phyloP scores from a whole-genome alignment of 2,797 vertebrate genomes.

The Ctenosaura bakeri region DNA sequence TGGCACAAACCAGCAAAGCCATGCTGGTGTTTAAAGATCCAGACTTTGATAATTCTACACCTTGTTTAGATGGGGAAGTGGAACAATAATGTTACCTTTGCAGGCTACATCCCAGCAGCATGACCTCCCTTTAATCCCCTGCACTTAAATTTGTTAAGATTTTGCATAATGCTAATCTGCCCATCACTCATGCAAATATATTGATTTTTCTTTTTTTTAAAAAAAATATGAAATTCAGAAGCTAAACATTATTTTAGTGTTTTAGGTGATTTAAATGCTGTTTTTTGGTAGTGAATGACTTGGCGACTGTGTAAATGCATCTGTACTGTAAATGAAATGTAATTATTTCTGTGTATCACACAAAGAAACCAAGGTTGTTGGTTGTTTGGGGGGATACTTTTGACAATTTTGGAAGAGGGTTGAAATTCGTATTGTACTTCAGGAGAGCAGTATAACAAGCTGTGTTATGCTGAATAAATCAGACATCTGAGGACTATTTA shows the following conservation, averaged over 20 bases:
- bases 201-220: constrained; percentile 35
- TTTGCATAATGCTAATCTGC: constrained; percentile 66
- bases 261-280: constrained; percentile 84
- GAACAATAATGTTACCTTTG: constrained; percentile 70
- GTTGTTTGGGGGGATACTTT: constrained; percentile 1
- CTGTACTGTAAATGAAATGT: constrained; percentile 90
- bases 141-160: constrained; percentile 63
- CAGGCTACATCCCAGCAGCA: constrained; percentile 65
- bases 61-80: constrained; percentile 57
- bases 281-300: constrained; percentile 86
- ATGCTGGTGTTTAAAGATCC: constrained; percentile 30
- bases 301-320: constrained; percentile 89
- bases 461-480: constrained; percentile 84
- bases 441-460: constrained; percentile 82
- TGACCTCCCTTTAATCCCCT: constrained; percentile 52
- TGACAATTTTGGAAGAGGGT: background rate
- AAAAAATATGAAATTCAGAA: constrained; percentile 78
- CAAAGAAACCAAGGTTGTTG: constrained; percentile 84
- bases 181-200: constrained; percentile 81
- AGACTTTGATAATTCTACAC: constrained; percentile 35
- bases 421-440: constrained; percentile 81
- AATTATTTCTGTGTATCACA: constrained; percentile 89
- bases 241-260: constrained; percentile 80
- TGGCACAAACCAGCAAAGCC: constrained; percentile 7
- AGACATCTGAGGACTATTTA: constrained; percentile 85